Percentiles rank a stretch among this genome's conserved stretches.
phyloP scores from a whole-genome alignment of 2,113 vertebrate species.

The Raja brachyura region DNA sequence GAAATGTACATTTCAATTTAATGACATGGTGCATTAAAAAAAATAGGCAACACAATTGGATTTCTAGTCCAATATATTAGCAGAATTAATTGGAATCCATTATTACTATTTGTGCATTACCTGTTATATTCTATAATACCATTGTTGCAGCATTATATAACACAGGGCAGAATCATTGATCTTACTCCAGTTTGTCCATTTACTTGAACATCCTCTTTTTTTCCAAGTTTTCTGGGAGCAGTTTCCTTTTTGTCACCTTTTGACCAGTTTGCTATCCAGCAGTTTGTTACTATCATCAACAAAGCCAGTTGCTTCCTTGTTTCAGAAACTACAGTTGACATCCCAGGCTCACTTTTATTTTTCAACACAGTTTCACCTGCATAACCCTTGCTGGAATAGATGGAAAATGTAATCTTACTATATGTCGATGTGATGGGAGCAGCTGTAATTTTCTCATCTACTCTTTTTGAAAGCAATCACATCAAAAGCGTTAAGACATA shows the following conservation, averaged over 20 bases:
- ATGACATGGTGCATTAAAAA: too few species aligned
- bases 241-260: background rate
- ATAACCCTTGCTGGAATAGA: background rate
- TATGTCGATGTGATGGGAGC: too few species aligned
- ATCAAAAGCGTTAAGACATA: background rate
- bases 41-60: too few species aligned
- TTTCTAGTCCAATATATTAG: too few species aligned
- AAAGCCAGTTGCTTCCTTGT: background rate
- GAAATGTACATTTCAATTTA: too few species aligned
- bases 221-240: background rate
- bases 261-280: background rate
- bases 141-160: background rate
- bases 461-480: constrained; percentile 17
- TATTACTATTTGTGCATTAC: background rate
- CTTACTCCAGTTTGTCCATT: background rate
- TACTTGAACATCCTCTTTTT: background rate
- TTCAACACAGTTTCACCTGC: background rate
- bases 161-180: background rate
- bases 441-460: background rate
- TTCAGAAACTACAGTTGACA: background rate
- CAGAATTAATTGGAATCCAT: background rate
- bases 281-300: background rate
- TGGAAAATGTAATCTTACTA: background rate
- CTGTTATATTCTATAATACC: background rate
- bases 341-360: background rate